Conservation (phyloP, 2,113 vertebrate genomes). For the Leucosticte australis region DNA sequence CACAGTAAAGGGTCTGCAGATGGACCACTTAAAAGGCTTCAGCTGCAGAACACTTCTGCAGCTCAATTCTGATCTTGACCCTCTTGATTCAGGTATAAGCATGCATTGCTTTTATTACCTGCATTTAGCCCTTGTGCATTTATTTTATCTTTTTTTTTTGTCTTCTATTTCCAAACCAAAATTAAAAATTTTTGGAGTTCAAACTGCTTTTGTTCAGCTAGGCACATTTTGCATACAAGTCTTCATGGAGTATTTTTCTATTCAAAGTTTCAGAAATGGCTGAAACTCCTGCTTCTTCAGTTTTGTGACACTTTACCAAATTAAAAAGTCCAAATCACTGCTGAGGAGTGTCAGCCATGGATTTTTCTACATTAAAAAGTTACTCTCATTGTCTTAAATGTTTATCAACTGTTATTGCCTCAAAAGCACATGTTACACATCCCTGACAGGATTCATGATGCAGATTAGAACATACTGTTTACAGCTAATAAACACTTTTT, state of each 20-base stretch:
- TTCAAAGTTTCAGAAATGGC: background rate
- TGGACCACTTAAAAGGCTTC: background rate
- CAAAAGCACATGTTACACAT: background rate
- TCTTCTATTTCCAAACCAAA: background rate
- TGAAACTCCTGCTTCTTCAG: background rate
- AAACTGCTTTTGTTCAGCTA: background rate
- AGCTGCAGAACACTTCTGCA: background rate
- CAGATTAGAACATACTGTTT: conserved; percentile 18
- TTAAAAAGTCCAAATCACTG: background rate
- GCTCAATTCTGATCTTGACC: background rate
- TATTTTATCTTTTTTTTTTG: background rate
- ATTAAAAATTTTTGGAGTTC: background rate
- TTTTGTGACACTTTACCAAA: background rate
- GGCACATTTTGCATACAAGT: fast-evolving
- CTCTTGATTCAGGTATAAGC: background rate
- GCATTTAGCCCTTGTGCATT: background rate
- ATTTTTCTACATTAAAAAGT: background rate
- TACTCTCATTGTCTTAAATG: background rate
- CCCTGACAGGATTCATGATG: background rate
- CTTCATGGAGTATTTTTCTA: background rate
- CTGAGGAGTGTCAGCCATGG: background rate
- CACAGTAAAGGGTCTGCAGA: background rate
- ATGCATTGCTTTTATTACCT: background rate
- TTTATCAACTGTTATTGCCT: background rate
- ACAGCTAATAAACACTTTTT: conserved; percentile 46